phyloP scores from a whole-genome alignment of 2,888 invertebrate genomes.

The Nymphalis polychloros region DNA sequence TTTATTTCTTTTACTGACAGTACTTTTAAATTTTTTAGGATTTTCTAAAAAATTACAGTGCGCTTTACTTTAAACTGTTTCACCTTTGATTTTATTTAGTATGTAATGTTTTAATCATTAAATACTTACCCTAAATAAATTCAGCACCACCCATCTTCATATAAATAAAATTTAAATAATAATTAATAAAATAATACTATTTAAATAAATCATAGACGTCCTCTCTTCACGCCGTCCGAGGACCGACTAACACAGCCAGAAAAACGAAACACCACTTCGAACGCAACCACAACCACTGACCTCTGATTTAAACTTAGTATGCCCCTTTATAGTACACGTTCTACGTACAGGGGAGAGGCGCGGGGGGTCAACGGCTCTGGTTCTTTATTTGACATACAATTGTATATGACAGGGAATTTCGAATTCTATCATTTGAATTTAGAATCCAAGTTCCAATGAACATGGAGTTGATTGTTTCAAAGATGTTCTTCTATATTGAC shows the following conservation, averaged over 20 bases:
- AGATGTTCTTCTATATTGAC: not conserved
- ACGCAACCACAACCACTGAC: slow-evolving; percentile 53
- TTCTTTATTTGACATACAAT: slow-evolving; percentile 53
- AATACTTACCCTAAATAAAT: slow-evolving; percentile 60
- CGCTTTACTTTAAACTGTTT: too few species aligned
- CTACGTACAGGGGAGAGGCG: slow-evolving; percentile 45
- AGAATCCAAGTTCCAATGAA: slow-evolving; percentile 7
- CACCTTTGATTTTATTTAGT: not conserved
- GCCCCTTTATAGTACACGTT: slow-evolving; percentile 50
- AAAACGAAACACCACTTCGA: slow-evolving; percentile 49
- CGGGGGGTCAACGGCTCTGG: slow-evolving; percentile 51
- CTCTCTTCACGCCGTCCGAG: slow-evolving; percentile 43
- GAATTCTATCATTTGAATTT: not conserved
- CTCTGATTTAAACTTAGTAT: slow-evolving; percentile 50
- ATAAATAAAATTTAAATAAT: slow-evolving; percentile 40
- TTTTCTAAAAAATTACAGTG: too few species aligned
- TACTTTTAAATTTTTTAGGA: too few species aligned
- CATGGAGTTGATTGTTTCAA: not conserved
- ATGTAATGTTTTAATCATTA: not conserved
- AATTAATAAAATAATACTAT: slow-evolving; percentile 36
- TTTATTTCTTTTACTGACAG: too few species aligned
- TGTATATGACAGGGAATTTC: slow-evolving; percentile 11
- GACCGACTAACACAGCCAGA: slow-evolving; percentile 50
- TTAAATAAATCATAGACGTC: slow-evolving; percentile 43
- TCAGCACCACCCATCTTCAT: slow-evolving; percentile 45